Evolutionary conservation across 2,888 invertebrate species (phyloP), one percentile per base, ranked within the genome.

Genomic region (Drosophila neonasuta): DNA sequence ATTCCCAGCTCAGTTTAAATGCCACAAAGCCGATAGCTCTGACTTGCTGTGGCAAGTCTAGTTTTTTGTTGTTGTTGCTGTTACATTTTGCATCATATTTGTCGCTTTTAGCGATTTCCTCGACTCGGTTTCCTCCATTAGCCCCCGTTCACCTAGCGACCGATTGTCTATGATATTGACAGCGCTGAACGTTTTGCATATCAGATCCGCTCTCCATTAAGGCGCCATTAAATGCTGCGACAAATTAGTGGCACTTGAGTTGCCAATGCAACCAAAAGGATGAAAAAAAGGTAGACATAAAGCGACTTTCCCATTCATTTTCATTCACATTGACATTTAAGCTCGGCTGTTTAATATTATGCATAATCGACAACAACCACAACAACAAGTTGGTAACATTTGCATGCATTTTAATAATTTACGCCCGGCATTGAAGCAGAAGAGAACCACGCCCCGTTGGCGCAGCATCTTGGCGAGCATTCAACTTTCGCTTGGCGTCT

Each of bases 141-240:
- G 9, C 8, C 39, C 42, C 30, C 24, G n/a, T 13, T 36, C 36
- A 36, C 3, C 24, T 13, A 32, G 9, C 32, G 32, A 32, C 32
- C 32, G 32, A 32, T 32, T 11, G 32, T 32, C 57, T 49, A 0
- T 34, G n/a, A 42, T 45, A 54, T 54, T 51, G 55, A 46, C 61
- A 48, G 48, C 50, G 50, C 57, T 69, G 51, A 64, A 52, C 64
- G 56, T 71, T 72, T 76, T 71, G 66, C 77, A 65, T 76, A 71
- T 66, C 48, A 57, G 41, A 52, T 48, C 36, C 59, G 60, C 56
- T 75, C 68, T 69, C 70, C 79, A 75, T 74, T 65, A 74, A 59
- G 74, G 41, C 52, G 11, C 48, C 70, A 74, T 77, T 77, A 73
- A 73, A 74, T 65, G 65, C 75, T 70, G 65, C 79, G 62, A 74